A percentile compares a stretch with the other conserved stretches of the same genome.
These are phyloP conservation scores for Tenthredo scrophulariae DNA, from an alignment of 2,888 invertebrate species.

Conservation along the genomic window DNA sequence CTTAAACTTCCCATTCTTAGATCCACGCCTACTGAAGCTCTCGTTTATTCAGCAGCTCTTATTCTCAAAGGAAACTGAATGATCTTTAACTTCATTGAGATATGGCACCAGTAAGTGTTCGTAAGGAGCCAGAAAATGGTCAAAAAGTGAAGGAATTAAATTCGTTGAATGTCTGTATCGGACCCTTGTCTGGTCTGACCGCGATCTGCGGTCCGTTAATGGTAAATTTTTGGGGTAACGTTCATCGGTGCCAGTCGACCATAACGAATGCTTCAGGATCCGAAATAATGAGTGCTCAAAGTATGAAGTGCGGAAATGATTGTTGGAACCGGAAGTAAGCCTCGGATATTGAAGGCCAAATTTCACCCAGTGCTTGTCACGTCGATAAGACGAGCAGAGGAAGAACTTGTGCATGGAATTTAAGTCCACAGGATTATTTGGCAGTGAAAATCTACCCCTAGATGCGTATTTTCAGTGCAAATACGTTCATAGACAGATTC, in stretches of 20 bases:
- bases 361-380: not conserved
- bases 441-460: not conserved
- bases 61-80: not conserved
- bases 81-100: not conserved
- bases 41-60: not conserved
- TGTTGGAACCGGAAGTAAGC: slow-evolving; percentile 21
- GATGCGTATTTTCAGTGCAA: not conserved
- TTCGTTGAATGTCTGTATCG: not conserved
- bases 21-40: not conserved
- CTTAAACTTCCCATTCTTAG: not conserved
- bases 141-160: not conserved
- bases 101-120: not conserved
- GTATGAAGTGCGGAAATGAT: slow-evolving; percentile 11
- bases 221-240: not conserved
- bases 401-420: not conserved
- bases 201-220: not conserved
- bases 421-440: not conserved
- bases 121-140: not conserved
- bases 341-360: not conserved
- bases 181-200: not conserved
- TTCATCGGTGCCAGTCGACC: not conserved
- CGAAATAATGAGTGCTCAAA: not conserved
- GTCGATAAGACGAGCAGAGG: not conserved
- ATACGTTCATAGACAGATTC: slow-evolving; percentile 19
- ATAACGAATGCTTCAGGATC: slow-evolving; percentile 22